A percentile compares a stretch with the other conserved stretches of the same genome.
Conservation (phyloP, 1,140 invertebrate species). For the Maconellicoccus hirsutus region DNA sequence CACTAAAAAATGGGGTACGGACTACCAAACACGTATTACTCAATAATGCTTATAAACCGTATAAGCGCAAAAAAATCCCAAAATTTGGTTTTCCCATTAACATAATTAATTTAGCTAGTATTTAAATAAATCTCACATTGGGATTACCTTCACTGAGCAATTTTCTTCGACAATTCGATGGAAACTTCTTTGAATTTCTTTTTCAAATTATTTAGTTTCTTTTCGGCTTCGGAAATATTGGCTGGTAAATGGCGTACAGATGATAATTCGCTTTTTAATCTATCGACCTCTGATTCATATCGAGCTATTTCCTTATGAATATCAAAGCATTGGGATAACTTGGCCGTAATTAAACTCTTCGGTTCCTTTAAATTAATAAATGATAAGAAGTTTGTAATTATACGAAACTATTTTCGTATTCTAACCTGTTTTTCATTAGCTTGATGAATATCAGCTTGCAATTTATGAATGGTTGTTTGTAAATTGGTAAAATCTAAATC, state of each 20-base stretch:
- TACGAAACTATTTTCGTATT: neutral
- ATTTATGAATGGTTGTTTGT: slow-evolving; percentile 7
- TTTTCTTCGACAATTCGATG: neutral
- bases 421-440: slow-evolving; percentile 11
- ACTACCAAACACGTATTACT: too few species aligned
- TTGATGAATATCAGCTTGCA: slow-evolving; percentile 13
- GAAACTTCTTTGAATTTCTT: neutral
- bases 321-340: neutral
- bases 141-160: neutral
- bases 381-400: too few species aligned
- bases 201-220: neutral
- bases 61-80: too few species aligned
- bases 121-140: neutral
- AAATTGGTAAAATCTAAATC: neutral
- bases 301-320: neutral
- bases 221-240: neutral
- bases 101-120: neutral
- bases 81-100: too few species aligned
- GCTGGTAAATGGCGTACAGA: neutral
- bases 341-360: neutral
- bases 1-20: too few species aligned
- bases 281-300: neutral
- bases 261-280: neutral
- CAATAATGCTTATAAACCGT: too few species aligned
- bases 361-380: neutral